Evolutionary conservation across 1,140 invertebrate species (phyloP).

Genomic region (Mycetomoellerius zeteki): DNA sequence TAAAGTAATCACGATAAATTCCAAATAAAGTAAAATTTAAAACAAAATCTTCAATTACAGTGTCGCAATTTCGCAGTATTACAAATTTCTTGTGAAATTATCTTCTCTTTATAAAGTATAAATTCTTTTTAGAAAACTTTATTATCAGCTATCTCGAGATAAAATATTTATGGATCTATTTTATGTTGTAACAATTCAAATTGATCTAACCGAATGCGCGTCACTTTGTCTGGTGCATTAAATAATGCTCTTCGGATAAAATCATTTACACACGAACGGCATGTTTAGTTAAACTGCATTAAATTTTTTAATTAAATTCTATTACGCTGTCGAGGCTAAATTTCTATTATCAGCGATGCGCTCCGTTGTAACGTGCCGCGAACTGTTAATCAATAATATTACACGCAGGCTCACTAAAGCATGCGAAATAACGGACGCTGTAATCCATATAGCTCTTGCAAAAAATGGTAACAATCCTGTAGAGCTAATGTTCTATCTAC

Average conservation of each 20-base stretch:
- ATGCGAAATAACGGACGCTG: slow-evolving; percentile 21
- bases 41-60: not conserved
- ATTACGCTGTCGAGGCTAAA: slow-evolving; percentile 47
- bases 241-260: slow-evolving; percentile 15
- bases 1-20: slow-evolving; percentile 3
- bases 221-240: not conserved
- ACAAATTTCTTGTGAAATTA: not conserved
- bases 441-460: slow-evolving; percentile 41
- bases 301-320: slow-evolving; percentile 62
- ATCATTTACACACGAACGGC: slow-evolving; percentile 19
- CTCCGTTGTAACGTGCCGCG: slow-evolving; percentile 34
- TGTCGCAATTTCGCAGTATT: not conserved
- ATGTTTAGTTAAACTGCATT: slow-evolving; percentile 41
- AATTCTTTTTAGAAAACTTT: not conserved
- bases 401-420: slow-evolving; percentile 35
- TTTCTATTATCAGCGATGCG: slow-evolving; percentile 45
- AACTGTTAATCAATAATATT: slow-evolving; percentile 61
- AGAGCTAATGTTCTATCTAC: slow-evolving; percentile 45
- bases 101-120: not conserved
- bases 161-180: not conserved
- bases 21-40: not conserved
- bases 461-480: slow-evolving; percentile 42
- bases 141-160: not conserved
- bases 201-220: not conserved
- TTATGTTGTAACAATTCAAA: not conserved